phyloP scores from a whole-genome alignment of 2,113 vertebrate genomes.

The Pedionomus torquatus region DNA sequence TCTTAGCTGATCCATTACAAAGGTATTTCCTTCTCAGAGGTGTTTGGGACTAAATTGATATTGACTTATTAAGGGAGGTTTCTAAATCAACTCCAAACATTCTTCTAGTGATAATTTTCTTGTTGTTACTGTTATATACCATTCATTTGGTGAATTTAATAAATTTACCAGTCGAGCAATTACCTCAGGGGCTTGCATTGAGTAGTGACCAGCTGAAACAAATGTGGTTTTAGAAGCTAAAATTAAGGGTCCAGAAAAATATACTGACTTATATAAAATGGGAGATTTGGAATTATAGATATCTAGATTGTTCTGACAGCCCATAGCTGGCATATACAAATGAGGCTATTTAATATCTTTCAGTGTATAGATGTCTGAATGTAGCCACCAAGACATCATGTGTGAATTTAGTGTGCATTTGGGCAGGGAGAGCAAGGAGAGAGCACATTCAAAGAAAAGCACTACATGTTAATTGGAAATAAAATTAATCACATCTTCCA shows the following conservation, averaged over 20 bases:
- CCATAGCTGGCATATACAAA: not conserved
- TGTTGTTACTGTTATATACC: not conserved
- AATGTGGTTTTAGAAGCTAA: not conserved
- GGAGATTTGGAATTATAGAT: not conserved
- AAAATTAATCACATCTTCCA: not conserved
- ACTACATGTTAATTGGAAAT: not conserved
- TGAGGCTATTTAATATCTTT: not conserved
- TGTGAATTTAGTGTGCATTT: not conserved
- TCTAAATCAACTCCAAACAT: not conserved
- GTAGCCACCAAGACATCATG: not conserved
- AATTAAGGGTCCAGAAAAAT: not conserved
- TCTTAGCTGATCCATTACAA: not conserved
- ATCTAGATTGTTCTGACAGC: not conserved
- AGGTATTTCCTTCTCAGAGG: not conserved
- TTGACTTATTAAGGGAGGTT: not conserved
- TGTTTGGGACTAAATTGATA: not conserved
- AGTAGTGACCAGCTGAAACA: not conserved
- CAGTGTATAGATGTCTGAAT: not conserved
- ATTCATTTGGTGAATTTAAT: not conserved
- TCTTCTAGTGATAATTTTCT: not conserved
- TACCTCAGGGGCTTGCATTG: not conserved
- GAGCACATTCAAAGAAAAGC: not conserved
- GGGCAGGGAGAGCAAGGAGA: not conserved
- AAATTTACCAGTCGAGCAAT: not conserved
- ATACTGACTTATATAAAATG: not conserved